phyloP scores from a whole-genome alignment of 2,888 invertebrate species.

The Aporophyla nigra region DNA sequence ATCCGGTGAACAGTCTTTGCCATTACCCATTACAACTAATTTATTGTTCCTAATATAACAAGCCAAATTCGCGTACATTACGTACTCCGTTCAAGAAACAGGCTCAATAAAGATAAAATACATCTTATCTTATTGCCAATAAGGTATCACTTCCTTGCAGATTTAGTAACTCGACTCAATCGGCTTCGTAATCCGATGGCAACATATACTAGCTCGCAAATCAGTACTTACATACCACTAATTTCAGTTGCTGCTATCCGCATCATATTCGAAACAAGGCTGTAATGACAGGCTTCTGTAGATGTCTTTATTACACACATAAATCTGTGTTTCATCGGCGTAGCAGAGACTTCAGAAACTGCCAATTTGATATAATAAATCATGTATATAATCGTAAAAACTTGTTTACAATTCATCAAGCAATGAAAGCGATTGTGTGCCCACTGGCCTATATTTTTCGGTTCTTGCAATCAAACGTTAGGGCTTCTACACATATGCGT shows the following conservation, averaged over 20 bases:
- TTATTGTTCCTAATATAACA: constrained; percentile 1
- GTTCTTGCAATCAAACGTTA: constrained; percentile 68
- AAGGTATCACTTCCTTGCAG: constrained; percentile 53
- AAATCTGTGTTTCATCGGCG: constrained; percentile 60
- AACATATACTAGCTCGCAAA: constrained; percentile 57
- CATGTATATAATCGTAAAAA: constrained; percentile 75
- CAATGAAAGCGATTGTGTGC: constrained; percentile 76
- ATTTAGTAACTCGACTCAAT: constrained; percentile 49
- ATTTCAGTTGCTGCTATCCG: constrained; percentile 59
- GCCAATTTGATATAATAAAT: constrained; percentile 78
- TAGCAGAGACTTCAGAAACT: constrained; percentile 65
- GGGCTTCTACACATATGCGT: constrained; percentile 38
- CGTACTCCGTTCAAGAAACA: constrained; percentile 16
- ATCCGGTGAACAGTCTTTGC: constrained; percentile 5
- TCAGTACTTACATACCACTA: constrained; percentile 54
- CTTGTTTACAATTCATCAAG: constrained; percentile 79
- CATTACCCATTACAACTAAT: constrained; percentile 1
- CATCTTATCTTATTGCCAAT: constrained; percentile 35
- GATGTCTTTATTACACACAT: constrained; percentile 68
- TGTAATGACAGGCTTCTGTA: constrained; percentile 65
- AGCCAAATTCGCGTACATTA: neutral
- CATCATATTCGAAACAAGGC: constrained; percentile 59
- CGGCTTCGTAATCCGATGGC: constrained; percentile 50
- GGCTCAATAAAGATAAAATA: constrained; percentile 33
- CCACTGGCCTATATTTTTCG: constrained; percentile 77